Evolutionary conservation across 2,113 vertebrate species (phyloP), one percentile per base, ranked within the genome.

Genomic region (Corythornis madagascariensis): DNA sequence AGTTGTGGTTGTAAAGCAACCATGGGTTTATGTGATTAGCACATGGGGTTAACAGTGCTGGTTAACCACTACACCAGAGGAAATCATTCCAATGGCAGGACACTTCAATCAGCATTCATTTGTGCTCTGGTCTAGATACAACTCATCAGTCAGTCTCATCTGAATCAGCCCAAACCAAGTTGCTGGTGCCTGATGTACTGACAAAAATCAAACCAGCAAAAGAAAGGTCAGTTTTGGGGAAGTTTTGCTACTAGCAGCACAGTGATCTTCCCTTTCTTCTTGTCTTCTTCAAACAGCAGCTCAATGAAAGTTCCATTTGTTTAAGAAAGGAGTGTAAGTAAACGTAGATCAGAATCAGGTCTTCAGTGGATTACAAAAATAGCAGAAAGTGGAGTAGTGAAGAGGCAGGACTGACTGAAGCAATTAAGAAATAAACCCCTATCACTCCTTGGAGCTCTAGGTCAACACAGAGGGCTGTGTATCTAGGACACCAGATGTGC

Each of bases 401-500:
- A 74, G 40, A 91, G 33, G 28, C 13, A 61, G 35, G 24, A 56
- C 43, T 74, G 43, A 35, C 65, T 64, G 25, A 80, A 76, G 24
- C 45, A 60, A 65, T 53, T 31, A 81, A 53, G 64, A 86, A 83
- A 86, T 48, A 78, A 53, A 78, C 5, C 21, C 7, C 38, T 42
- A 42, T 33, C n/a, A 42, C 7, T 81, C 61, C 53, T 45, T 75
- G 45, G 65, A 74, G 42, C 12, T 70, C 40, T 55, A 71, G 17
- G 53, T 84, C 61, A 88, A 13, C 42, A 47, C 0, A 0, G 31
- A 81, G 74, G 55, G 50, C 7, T 0, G 0, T 18, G 26, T 21
- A 25, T 15, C 66, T 50, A 73, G 55, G 6, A 25, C 83, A 75
- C 7, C n/a, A 66, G 72, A 75, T 35, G 72, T 72, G 73, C 15